Evolutionary conservation across 2,888 invertebrate genomes (phyloP).

Genomic region (Sarcophaga subvicina): DNA sequence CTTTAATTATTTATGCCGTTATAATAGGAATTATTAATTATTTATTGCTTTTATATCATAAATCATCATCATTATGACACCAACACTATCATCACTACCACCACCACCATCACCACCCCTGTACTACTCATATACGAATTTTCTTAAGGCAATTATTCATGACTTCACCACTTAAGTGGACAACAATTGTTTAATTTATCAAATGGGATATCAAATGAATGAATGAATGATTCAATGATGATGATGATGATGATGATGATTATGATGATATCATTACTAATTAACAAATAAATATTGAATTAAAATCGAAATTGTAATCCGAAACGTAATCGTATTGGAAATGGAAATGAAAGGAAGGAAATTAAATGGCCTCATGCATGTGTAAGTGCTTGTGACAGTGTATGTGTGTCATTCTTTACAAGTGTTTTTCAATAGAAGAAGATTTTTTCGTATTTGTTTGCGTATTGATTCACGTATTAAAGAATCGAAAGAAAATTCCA

Average conservation of each 20-base stretch:
- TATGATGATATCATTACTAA: slow-evolving; percentile 37
- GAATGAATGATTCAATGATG: too few relatives aligned
- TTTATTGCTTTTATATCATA: background rate
- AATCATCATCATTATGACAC: background rate
- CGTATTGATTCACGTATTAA: too few relatives aligned
- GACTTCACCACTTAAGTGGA: slow-evolving; percentile 39
- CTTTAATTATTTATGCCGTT: too few relatives aligned
- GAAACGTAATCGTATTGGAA: background rate
- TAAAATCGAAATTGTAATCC: background rate
- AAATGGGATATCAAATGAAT: background rate
- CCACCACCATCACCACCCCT: background rate
- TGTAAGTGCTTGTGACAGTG: too few relatives aligned
- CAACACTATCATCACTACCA: background rate
- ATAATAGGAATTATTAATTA: background rate
- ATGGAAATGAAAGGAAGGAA: too few relatives aligned
- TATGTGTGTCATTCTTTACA: too few relatives aligned
- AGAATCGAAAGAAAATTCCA: too few relatives aligned
- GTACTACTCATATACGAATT: background rate
- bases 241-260: too few relatives aligned
- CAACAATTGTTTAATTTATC: slow-evolving; percentile 51
- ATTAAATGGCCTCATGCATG: too few relatives aligned
- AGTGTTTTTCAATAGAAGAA: too few relatives aligned
- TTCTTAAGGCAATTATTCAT: slow-evolving; percentile 21
- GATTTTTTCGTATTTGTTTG: too few relatives aligned
- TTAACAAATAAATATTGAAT: slow-evolving; percentile 33